Conservation (phyloP, 2,888 invertebrate genomes). For the Meiosimyza decipiens region DNA sequence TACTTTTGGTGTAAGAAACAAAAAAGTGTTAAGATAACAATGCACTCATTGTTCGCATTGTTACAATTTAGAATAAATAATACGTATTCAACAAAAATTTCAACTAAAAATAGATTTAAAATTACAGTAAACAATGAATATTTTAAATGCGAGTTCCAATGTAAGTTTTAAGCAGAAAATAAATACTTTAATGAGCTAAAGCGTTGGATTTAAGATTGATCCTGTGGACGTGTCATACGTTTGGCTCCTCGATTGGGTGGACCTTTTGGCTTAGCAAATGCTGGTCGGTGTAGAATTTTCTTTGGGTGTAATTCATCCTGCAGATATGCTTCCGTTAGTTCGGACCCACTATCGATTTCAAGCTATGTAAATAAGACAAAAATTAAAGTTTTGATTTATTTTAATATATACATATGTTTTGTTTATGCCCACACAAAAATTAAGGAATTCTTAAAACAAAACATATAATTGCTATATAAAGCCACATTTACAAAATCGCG, state of each 20-base stretch:
- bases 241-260: conserved; percentile 94
- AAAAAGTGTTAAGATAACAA: too few species aligned
- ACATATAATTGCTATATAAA: too few species aligned
- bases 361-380: conserved; percentile 71
- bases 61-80: too few species aligned
- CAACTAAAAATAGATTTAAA: background rate
- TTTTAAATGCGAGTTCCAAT: conserved; percentile 19
- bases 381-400: conserved; percentile 1
- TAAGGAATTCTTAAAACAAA: too few species aligned
- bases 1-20: too few species aligned
- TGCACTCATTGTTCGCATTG: too few species aligned
- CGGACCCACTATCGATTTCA: conserved; percentile 90
- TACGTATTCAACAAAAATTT: too few species aligned
- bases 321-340: conserved; percentile 89
- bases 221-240: conserved; percentile 80
- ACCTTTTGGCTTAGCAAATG: conserved; percentile 97
- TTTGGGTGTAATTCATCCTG: conserved; percentile 96
- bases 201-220: conserved; percentile 63
- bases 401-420: background rate
- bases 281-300: conserved; percentile 85
- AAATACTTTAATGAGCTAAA: background rate
- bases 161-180: background rate
- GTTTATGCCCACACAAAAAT: too few species aligned
- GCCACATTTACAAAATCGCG: too few species aligned
- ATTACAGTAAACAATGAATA: background rate